Base-by-base conservation (phyloP, 1,140 invertebrate genomes). In the Bombus picipes region DNA sequence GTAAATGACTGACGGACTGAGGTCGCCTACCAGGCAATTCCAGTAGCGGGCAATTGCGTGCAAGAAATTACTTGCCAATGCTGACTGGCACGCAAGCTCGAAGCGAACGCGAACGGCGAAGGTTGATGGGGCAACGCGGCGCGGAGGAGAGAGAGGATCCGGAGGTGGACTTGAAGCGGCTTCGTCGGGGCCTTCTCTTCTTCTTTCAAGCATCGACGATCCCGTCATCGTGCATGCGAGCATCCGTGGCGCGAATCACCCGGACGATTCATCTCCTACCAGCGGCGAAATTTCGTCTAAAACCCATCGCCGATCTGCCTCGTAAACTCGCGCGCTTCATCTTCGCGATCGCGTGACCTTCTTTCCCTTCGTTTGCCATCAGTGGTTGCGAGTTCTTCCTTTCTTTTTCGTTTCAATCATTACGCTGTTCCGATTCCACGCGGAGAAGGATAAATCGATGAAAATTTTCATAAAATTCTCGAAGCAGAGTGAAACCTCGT, bases 1-100 rank as follows among this genome's bases (percentile, higher is more conserved):
- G 91, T 92, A 94, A 94, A 94, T 93, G 93, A 92, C 90, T 93
- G 92, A 91, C 92, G 90, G 92, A 91, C 90, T 91, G 93, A 94
- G 93, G 93, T 94, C 92, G 92, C 92, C 92, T 93, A 92, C 92
- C 92, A 92, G 92, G 92, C 90, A 93, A 94, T 95, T 94, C 94
- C 93, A 94, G 94, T 94, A 95, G 94, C 94, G 91, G 92, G 88
- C 92, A 94, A 94, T 95, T 93, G 94, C 94, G 94, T 95, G 94
- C 94, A 93, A 95, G 92, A 95, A 95, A 95, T 94, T 94, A 92
- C 94, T 90, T 89, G 90, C 84, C 91, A 93, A 93, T 93, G 88
- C 91, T 92, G 93, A 92, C 86, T 93, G 91, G 91, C 93, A 94
- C 93, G 94, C 94, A 93, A 92, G 90, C 91, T 87, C 92, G 82